Base-by-base conservation (phyloP, 1,140 invertebrate species). In the Nymphalis io region DNA sequence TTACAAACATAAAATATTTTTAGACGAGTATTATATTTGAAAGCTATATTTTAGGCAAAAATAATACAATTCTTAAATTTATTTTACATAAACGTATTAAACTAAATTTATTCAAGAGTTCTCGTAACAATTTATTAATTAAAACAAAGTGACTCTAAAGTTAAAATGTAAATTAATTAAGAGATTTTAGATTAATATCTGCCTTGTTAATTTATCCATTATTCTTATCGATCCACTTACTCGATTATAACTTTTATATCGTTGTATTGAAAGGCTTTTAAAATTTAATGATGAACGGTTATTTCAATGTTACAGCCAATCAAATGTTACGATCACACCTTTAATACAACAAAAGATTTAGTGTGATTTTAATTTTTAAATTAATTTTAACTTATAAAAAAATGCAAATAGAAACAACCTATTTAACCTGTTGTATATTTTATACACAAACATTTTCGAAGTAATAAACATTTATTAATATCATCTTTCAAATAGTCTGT, bases 251-350 rank as follows among this genome's bases (percentile, higher is more conserved):
- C 51, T 27, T 27, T 18, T 27, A 55, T 55, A 27, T 55, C 20
- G 20, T 20, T 51, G 48, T 51, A 21, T 51, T 15, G 23, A 27
- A 23, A 27, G 21, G 51, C 12, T 33, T 55, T 55, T 55, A 27
- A 55, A 27, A 20, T 55, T 55, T 55, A 55, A 27, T 33, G 51
- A 55, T 27, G 21, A 51, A 51, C 46, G 11, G 44, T 46, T 46
- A 33, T 33, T 8, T 46, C 15, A 16, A 27, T 27, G 51, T 55
- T 13, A 6, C 23, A 27, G 5, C 20, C 51, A 55, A 55, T 55
- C 15, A 55, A 55, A 55, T 55, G 13, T 55, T 18, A n/a, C 2
- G 18, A 55, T 55, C 51, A 27, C 51, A 55, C 51, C 15, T 55
- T 55, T 27, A 55, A 15, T 21, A 55, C n/a, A 15, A 55, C 23